Evolutionary conservation across 2,797 vertebrate species (phyloP).

Genomic region (Sebastes jordani): DNA sequence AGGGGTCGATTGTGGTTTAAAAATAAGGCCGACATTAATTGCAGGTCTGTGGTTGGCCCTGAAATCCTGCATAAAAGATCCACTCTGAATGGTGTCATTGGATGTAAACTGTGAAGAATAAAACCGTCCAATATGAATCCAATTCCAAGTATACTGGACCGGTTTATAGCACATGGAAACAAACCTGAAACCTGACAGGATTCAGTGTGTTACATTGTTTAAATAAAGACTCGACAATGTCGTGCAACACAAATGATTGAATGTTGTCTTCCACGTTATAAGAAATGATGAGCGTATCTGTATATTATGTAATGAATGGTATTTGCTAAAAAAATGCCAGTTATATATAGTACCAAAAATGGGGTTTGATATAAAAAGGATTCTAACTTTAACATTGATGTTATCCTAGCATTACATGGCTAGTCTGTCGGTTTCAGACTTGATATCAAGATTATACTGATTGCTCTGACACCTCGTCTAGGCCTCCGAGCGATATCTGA

Average conservation of each 20-base stretch:
- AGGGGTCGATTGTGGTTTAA: no score
- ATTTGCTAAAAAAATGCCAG: not conserved
- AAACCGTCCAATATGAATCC: not conserved
- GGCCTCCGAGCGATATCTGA: not conserved
- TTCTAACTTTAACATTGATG: not conserved
- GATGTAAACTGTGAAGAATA: not conserved
- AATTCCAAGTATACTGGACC: not conserved
- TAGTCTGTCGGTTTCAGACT: not conserved
- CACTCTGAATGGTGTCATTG: not conserved
- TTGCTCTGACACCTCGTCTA: not conserved
- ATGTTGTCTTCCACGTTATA: not conserved
- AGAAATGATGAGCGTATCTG: not conserved
- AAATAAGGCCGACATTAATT: no score
- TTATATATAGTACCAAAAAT: not conserved
- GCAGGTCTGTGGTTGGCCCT: not conserved
- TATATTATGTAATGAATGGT: not conserved
- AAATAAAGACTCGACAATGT: not conserved
- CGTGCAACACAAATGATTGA: not conserved
- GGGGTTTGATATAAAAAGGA: not conserved
- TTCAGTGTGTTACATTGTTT: not conserved
- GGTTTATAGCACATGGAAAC: not conserved
- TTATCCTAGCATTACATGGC: not conserved
- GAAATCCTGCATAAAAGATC: not conserved
- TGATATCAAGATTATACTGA: not conserved
- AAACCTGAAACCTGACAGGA: not conserved